phyloP scores from a whole-genome alignment of 1,140 invertebrate genomes.

The Drosophila funebris region DNA sequence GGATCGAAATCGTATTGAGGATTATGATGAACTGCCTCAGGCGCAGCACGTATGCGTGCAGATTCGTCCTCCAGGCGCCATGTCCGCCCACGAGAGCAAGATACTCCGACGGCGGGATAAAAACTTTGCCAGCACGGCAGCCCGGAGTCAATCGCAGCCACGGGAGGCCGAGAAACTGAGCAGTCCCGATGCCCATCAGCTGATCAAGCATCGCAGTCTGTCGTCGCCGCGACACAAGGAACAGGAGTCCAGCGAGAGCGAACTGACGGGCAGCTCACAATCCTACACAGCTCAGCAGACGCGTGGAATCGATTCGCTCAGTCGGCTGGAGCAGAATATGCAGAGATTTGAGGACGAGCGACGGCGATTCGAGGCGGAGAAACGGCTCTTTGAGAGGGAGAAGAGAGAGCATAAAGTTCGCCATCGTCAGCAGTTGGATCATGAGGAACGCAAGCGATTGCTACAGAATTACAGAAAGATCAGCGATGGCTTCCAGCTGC shows the following conservation, averaged over 20 bases:
- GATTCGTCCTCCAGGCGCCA: conserved; percentile 65
- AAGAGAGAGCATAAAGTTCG: conserved; percentile 80
- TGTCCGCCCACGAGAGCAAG: conserved; percentile 82
- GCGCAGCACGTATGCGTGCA: conserved; percentile 74
- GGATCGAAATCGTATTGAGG: not conserved
- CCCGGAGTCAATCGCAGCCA: conserved; percentile 84
- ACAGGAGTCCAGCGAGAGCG: conserved; percentile 75
- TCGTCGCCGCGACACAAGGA: conserved; percentile 79
- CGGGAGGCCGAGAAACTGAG: conserved; percentile 75
- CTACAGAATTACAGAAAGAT: conserved; percentile 78
- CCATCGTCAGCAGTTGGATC: conserved; percentile 73
- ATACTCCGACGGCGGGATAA: conserved; percentile 77
- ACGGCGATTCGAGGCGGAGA: conserved; percentile 78
- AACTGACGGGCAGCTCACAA: conserved; percentile 51
- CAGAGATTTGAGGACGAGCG: conserved; percentile 81
- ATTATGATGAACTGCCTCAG: conserved; percentile 8
- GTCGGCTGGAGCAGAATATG: conserved; percentile 72
- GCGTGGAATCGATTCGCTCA: conserved; percentile 50
- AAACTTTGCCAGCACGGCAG: conserved; percentile 55
- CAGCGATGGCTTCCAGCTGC: conserved; percentile 77
- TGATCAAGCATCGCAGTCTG: conserved; percentile 78
- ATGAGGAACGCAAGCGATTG: conserved; percentile 74
- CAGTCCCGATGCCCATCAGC: conserved; percentile 63
- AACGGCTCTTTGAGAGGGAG: conserved; percentile 75
- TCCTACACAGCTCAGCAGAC: conserved; percentile 9